These are phyloP conservation scores for Mycteria americana DNA, from an alignment of 2,797 vertebrate species.

Conservation along the genomic window DNA sequence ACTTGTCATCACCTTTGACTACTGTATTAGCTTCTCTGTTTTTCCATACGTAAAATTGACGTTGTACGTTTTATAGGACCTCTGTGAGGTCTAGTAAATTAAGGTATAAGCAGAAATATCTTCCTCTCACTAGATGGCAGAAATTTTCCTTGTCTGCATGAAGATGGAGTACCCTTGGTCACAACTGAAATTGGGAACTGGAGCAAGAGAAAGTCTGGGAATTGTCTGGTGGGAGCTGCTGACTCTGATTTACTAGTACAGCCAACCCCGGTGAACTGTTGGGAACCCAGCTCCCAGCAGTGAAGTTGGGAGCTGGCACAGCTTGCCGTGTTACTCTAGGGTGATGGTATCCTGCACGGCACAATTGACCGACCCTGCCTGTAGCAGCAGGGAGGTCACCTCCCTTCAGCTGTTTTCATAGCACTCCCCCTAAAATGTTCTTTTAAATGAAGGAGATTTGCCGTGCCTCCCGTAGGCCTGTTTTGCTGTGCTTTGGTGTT, in stretches of 20 bases:
- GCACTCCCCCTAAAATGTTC: background rate
- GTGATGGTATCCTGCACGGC: background rate
- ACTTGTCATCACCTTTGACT: background rate
- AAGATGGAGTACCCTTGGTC: background rate
- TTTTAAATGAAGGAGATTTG: background rate
- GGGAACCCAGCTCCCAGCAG: background rate
- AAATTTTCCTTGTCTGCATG: background rate
- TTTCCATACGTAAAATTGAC: background rate
- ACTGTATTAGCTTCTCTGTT: background rate
- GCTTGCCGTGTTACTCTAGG: background rate
- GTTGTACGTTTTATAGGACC: background rate
- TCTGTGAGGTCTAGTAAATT: background rate
- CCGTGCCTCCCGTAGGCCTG: rapidly evolving
- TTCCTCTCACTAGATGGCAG: background rate
- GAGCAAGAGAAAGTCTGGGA: background rate
- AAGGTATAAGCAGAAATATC: background rate
- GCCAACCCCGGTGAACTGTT: background rate
- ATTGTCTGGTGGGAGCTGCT: background rate
- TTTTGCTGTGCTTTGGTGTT: background rate
- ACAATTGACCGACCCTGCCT: background rate
- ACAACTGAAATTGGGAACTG: rapidly evolving
- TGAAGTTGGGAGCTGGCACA: background rate
- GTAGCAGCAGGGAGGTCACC: background rate
- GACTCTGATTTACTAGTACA: background rate
- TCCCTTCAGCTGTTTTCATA: background rate